Percentiles rank a stretch among this genome's conserved stretches.
Evolutionary conservation across 2,888 invertebrate genomes (phyloP).

Genomic region (Platerodrilus igneus): DNA sequence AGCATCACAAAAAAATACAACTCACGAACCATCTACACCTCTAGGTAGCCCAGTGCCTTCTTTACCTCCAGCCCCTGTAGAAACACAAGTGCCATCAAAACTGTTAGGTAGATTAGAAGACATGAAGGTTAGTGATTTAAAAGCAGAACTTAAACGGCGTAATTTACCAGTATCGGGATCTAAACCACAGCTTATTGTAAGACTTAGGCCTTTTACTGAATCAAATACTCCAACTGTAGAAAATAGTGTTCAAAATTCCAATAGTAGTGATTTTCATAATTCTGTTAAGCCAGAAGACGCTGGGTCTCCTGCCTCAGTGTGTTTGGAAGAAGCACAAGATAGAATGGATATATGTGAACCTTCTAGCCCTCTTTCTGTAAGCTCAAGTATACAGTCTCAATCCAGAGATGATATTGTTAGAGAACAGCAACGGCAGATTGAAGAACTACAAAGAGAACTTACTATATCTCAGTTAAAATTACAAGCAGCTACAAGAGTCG

Average conservation of each 20-base stretch:
- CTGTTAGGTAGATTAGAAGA: conserved; percentile 75
- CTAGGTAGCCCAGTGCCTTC: conserved; percentile 43
- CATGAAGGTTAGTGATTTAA: conserved; percentile 93
- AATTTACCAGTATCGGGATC: conserved; percentile 94
- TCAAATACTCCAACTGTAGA: conserved; percentile 18
- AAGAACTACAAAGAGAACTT: conserved; percentile 78
- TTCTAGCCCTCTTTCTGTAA: conserved; percentile 44
- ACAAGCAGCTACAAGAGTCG: conserved; percentile 54
- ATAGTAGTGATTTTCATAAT: conserved; percentile 40
- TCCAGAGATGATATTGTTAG: conserved; percentile 67
- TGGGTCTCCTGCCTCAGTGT: conserved; percentile 39
- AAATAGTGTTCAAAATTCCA: conserved; percentile 14
- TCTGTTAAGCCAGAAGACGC: conserved; percentile 49
- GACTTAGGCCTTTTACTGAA: conserved; percentile 68
- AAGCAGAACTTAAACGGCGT: conserved; percentile 88
- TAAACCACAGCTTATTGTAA: conserved; percentile 90
- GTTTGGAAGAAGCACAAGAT: conserved; percentile 36
- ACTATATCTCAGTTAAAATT: conserved; percentile 73
- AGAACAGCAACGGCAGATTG: conserved; percentile 82
- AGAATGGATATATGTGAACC: conserved; percentile 50
- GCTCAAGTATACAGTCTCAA: conserved; percentile 20
- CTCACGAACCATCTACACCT: conserved; percentile 10
- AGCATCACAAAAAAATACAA: conserved; percentile 58
- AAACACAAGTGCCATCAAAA: conserved; percentile 43
- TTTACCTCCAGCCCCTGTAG: conserved; percentile 45